phyloP scores from a whole-genome alignment of 2,113 vertebrate species.

The Cacatua alba region DNA sequence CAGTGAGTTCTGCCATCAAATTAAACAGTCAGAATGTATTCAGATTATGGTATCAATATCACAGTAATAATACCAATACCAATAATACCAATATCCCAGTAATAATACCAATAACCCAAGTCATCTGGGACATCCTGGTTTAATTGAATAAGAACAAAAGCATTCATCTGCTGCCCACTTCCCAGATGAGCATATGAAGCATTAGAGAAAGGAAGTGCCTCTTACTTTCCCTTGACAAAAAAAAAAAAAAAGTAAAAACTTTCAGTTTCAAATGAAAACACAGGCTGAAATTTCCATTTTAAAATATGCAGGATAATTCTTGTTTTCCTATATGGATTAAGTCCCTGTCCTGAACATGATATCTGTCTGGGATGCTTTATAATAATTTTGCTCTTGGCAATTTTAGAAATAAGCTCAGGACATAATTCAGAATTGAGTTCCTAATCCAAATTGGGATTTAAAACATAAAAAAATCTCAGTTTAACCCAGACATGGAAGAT shows the following conservation, averaged over 20 bases:
- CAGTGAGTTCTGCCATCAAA: neutral
- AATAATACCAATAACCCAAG: neutral
- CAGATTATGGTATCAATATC: neutral
- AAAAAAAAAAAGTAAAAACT: neutral
- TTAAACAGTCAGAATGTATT: neutral
- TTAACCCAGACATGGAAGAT: constrained; percentile 1
- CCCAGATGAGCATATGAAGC: neutral
- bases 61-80: neutral
- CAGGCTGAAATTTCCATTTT: constrained; percentile 39
- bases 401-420: constrained; percentile 43
- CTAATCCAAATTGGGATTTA: constrained; percentile 61
- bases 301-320: constrained; percentile 46
- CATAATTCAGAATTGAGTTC: constrained; percentile 41
- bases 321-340: constrained; percentile 59
- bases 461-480: constrained; percentile 9
- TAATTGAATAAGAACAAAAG: neutral
- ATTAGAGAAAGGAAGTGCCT: neutral
- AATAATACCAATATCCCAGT: neutral
- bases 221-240: neutral
- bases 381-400: constrained; percentile 48
- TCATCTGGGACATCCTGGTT: neutral
- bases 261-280: constrained; percentile 44
- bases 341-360: constrained; percentile 26
- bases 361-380: constrained; percentile 25
- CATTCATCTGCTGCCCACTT: neutral